Evolutionary conservation across 2,888 invertebrate species (phyloP).

Genomic region (Pantelozetes paolii): DNA sequence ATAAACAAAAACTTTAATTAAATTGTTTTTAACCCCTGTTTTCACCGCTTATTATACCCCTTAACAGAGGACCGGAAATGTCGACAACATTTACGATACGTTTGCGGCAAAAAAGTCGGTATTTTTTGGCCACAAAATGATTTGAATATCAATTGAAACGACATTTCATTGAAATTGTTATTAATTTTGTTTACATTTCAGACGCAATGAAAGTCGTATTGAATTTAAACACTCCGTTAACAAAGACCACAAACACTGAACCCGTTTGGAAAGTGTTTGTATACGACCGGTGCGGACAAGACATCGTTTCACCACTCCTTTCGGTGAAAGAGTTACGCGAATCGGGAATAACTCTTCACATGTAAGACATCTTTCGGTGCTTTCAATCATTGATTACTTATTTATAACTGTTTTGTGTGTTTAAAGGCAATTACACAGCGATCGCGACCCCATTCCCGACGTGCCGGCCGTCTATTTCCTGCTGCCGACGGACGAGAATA

Average conservation of each 20-base stretch:
- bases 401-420: too few species aligned
- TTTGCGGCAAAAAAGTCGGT: conserved; percentile 37
- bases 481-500: conserved; percentile 89
- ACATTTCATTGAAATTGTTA: not conserved
- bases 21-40: not conserved
- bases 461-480: conserved; percentile 98
- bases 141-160: not conserved
- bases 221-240: conserved; percentile 77
- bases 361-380: conserved; percentile 66
- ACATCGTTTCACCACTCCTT: conserved; percentile 93
- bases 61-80: too few species aligned
- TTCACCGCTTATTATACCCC: too few species aligned
- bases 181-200: conserved; percentile 37
- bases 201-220: conserved; percentile 92
- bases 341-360: conserved; percentile 92
- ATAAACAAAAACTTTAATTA: not conserved
- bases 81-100: conserved; percentile 31
- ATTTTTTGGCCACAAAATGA: too few species aligned
- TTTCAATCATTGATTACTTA: too few species aligned
- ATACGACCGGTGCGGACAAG: conserved; percentile 93
- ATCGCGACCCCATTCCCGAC: conserved; percentile 76
- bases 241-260: conserved; percentile 66
- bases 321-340: conserved; percentile 92
- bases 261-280: conserved; percentile 95
- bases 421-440: conserved; percentile 52